These are phyloP conservation scores for Leptothorax acervorum DNA, from an alignment of 2,888 invertebrate genomes.

Conservation along the genomic window DNA sequence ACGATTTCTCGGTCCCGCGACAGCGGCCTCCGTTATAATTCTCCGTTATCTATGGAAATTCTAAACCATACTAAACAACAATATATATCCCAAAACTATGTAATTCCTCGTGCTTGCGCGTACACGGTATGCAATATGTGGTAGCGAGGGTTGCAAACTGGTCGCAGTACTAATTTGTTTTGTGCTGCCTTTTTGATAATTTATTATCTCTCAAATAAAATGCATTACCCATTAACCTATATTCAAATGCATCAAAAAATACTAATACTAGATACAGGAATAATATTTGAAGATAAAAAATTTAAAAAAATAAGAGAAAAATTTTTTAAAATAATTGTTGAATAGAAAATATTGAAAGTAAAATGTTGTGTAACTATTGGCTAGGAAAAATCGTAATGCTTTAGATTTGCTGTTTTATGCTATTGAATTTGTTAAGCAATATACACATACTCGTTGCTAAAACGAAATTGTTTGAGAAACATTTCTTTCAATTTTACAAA, in stretches of 20 bases:
- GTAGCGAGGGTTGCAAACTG: constrained; percentile 69
- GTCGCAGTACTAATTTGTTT: constrained; percentile 66
- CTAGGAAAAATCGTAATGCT: neutral
- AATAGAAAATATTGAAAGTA: neutral
- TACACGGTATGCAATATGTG: constrained; percentile 77
- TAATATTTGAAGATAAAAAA: neutral
- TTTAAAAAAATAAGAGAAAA: neutral
- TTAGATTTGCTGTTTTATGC: neutral
- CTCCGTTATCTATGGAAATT: constrained; percentile 85
- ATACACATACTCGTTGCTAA: neutral
- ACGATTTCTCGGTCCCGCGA: constrained; percentile 78
- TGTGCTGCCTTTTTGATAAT: constrained; percentile 51
- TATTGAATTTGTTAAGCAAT: neutral
- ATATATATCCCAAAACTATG: constrained; percentile 83
- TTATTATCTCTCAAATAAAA: constrained; percentile 38
- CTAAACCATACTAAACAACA: constrained; percentile 84
- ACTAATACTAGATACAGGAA: neutral
- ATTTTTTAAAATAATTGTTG: neutral
- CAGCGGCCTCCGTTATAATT: constrained; percentile 82
- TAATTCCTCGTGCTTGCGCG: constrained; percentile 78
- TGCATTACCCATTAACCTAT: constrained; percentile 18
- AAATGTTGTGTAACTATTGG: neutral
- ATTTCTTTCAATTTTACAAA: neutral
- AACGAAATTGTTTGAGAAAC: neutral
- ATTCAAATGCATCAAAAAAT: neutral